phyloP scores from a whole-genome alignment of 2,888 invertebrate genomes.

The Tillus elongatus region DNA sequence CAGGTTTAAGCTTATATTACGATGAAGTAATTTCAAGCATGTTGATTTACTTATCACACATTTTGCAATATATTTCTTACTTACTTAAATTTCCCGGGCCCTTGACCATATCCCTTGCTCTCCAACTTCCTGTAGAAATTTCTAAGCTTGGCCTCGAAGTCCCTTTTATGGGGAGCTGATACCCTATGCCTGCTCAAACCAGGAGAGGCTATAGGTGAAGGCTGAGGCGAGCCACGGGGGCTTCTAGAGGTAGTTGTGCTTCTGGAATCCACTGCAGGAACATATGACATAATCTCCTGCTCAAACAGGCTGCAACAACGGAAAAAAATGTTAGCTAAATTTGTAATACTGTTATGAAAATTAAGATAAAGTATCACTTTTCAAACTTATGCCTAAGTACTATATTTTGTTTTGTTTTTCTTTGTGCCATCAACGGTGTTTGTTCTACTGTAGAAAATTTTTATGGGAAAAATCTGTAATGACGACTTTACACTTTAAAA shows the following conservation, averaged over 20 bases:
- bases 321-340: constrained; percentile 17
- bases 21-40: too few species aligned
- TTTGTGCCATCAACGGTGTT: too few species aligned
- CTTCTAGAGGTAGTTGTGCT: constrained; percentile 37
- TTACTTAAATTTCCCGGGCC: constrained; percentile 93
- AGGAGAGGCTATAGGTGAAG: constrained; percentile 71
- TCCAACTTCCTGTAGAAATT: constrained; percentile 93
- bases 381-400: too few species aligned
- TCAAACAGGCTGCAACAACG: constrained; percentile 77
- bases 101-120: constrained; percentile 94
- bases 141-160: constrained; percentile 90
- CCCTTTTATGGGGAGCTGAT: constrained; percentile 83
- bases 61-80: constrained; percentile 39
- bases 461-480: too few species aligned
- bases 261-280: constrained; percentile 57
- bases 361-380: too few species aligned
- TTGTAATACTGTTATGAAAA: too few species aligned
- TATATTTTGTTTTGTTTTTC: too few species aligned
- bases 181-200: constrained; percentile 69
- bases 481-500: too few species aligned
- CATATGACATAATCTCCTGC: constrained; percentile 97
- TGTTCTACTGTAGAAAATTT: too few species aligned
- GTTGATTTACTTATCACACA: too few species aligned
- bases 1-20: too few species aligned
- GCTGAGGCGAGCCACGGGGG: constrained; percentile 54